Conservation (phyloP, 2,888 invertebrate species). For the Epiblema foenella region DNA sequence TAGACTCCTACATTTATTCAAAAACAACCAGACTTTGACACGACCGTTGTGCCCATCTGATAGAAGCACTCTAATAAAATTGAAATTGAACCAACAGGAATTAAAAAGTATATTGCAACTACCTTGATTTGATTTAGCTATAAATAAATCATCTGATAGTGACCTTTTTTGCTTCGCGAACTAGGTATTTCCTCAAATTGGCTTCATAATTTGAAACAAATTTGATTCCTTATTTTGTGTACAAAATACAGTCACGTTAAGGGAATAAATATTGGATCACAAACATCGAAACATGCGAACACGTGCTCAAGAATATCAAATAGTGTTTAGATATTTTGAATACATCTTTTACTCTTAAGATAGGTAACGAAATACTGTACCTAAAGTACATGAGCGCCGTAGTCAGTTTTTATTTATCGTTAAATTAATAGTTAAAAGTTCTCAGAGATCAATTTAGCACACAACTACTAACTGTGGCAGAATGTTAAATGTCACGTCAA, state of each 20-base stretch:
- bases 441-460: slow-evolving; percentile 17
- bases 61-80: slow-evolving; percentile 16
- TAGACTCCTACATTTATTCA: background rate
- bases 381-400: background rate
- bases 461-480: background rate
- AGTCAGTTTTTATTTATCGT: background rate
- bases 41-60: background rate
- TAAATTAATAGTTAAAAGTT: background rate
- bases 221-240: slow-evolving; percentile 6
- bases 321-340: slow-evolving; percentile 8
- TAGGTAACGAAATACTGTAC: background rate
- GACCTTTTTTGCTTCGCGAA: too few species aligned
- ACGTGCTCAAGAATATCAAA: background rate
- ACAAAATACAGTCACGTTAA: background rate
- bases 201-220: slow-evolving; percentile 4
- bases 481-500: background rate
- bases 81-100: slow-evolving; percentile 19
- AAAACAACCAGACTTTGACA: slow-evolving; percentile 4
- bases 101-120: slow-evolving; percentile 31
- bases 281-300: slow-evolving; percentile 5
- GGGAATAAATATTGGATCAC: background rate
- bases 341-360: background rate
- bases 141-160: slow-evolving; percentile 34
- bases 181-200: background rate
- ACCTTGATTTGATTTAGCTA: slow-evolving; percentile 37